A percentile compares a stretch with the other conserved stretches of the same genome.
phyloP scores from a whole-genome alignment of 1,140 invertebrate species.

The Drosophila equinoxialis region DNA sequence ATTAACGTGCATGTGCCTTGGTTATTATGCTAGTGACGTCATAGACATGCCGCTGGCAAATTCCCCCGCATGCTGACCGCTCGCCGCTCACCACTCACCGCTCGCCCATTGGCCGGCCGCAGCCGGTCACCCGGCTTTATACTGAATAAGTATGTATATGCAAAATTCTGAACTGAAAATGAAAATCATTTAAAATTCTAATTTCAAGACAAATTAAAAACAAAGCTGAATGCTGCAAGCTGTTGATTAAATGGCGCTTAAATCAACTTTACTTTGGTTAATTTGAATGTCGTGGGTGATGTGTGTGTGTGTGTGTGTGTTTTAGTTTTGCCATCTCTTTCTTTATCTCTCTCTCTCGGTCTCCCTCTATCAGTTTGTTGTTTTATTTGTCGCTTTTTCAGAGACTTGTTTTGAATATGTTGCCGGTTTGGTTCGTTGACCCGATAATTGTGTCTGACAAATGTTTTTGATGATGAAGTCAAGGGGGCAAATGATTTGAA shows the following conservation, averaged over 20 bases:
- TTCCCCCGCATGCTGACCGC: conserved; percentile 2
- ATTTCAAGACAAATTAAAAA: conserved; percentile 80
- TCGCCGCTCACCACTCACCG: not conserved
- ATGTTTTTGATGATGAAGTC: conserved; percentile 55
- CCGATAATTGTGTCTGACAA: conserved; percentile 51
- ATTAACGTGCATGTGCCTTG: conserved; percentile 77
- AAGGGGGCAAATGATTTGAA: conserved; percentile 54
- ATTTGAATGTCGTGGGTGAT: conserved; percentile 67
- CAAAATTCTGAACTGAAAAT: conserved; percentile 56
- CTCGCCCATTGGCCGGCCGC: not conserved
- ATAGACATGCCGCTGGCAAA: conserved; percentile 38
- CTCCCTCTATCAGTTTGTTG: not conserved
- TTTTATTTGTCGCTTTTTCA: conserved; percentile 43
- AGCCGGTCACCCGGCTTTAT: conserved; percentile 5
- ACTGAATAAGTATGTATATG: conserved; percentile 50
- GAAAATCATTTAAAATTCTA: conserved; percentile 75
- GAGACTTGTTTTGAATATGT: conserved; percentile 38
- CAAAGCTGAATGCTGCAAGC: conserved; percentile 67
- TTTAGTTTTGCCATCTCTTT: not conserved
- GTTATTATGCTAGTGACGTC: conserved; percentile 76
- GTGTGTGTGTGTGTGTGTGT: conserved; percentile 22
- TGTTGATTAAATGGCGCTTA: conserved; percentile 76
- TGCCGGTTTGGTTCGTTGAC: conserved; percentile 44
- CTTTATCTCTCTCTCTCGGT: not conserved
- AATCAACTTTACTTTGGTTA: conserved; percentile 62